Evolutionary conservation across 2,888 invertebrate species (phyloP).

Genomic region (Smittia sp.): DNA sequence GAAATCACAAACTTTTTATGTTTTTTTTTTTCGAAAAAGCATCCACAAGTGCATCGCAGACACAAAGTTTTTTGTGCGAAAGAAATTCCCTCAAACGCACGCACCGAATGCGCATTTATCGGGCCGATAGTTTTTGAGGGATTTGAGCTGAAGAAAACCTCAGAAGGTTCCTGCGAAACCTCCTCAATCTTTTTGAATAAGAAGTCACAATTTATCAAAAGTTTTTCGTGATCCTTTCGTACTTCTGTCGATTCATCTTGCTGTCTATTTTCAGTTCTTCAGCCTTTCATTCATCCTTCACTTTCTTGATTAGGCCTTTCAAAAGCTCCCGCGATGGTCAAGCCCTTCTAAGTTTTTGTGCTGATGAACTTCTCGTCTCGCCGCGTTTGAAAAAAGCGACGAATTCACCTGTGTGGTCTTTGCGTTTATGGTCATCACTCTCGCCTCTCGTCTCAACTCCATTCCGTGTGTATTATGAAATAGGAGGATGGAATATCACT

Average conservation of each 20-base stretch:
- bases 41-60: slow-evolving; percentile 34
- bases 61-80: slow-evolving; percentile 4
- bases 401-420: slow-evolving; percentile 25
- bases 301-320: no score
- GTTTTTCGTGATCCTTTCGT: no score
- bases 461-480: not conserved
- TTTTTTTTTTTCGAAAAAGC: not conserved
- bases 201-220: no score
- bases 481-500: slow-evolving; percentile 7
- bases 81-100: slow-evolving; percentile 20
- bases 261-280: no score
- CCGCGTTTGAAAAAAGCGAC: not conserved
- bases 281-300: no score
- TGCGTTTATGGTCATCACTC: not conserved
- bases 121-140: not conserved
- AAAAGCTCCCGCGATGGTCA: no score
- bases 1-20: slow-evolving; percentile 20
- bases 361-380: slow-evolving; percentile 1
- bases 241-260: no score
- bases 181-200: no score
- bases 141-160: no score
- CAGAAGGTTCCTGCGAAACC: no score
- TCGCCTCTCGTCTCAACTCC: not conserved
- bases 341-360: not conserved
- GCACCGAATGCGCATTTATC: not conserved